Conservation (phyloP, 1,140 invertebrate genomes). For the Panagrolaimus sp. region DNA sequence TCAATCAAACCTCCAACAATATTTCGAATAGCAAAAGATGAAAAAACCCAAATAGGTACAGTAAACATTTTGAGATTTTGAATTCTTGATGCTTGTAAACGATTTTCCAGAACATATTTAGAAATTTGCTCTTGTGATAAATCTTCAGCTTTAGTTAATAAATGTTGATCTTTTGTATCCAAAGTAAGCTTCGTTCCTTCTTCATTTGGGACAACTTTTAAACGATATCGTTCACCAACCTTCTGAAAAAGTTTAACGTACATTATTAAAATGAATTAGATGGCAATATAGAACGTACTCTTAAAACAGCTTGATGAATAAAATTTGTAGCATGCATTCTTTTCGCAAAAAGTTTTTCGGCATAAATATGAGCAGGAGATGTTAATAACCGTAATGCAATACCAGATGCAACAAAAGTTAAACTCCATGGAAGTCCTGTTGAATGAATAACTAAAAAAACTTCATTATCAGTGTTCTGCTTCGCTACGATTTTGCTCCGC, state of each 20-base stretch:
- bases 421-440: constrained; percentile 35
- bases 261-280: background rate
- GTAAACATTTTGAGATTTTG: constrained; percentile 47
- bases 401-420: constrained; percentile 36
- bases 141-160: constrained; percentile 27
- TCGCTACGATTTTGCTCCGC: too few relatives aligned
- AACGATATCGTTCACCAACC: constrained; percentile 28
- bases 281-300: constrained; percentile 17
- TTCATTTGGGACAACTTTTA: constrained; percentile 31
- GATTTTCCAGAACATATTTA: constrained; percentile 31
- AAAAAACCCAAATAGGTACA: constrained; percentile 50
- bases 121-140: constrained; percentile 24
- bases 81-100: constrained; percentile 34
- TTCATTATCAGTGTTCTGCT: too few relatives aligned
- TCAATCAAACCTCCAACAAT: constrained; percentile 33
- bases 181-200: constrained; percentile 29
- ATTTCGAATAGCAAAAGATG: constrained; percentile 46
- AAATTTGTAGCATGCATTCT: constrained; percentile 45
- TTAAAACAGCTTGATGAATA: constrained; percentile 31
- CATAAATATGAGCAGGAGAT: constrained; percentile 41
- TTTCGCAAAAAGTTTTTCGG: constrained; percentile 46
- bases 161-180: constrained; percentile 24
- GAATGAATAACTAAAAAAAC: constrained; percentile 37
- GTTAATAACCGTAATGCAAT: constrained; percentile 31
- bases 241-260: constrained; percentile 30